Conservation (phyloP, 2,113 vertebrate species). For the Silurus asotus region DNA sequence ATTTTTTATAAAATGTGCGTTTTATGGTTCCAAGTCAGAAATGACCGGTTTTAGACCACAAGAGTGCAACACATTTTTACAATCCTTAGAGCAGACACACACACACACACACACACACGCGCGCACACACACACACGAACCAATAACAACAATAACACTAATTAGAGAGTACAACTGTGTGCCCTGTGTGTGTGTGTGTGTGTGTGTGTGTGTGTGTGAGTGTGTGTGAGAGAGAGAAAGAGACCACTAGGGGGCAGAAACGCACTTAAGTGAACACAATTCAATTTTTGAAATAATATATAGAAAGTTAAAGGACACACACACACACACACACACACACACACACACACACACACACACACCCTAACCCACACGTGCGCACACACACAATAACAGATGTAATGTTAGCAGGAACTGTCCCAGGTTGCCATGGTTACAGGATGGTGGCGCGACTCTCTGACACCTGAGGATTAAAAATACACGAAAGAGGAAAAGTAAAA, state of each 20-base stretch:
- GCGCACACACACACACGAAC: too few species aligned
- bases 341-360: background rate
- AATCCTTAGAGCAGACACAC: too few species aligned
- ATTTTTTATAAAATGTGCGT: too few species aligned
- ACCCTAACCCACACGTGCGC: background rate
- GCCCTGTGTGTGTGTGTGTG: background rate
- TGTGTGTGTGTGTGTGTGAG: background rate
- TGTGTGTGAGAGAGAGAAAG: too few species aligned
- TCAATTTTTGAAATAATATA: background rate
- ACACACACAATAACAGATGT: conserved; percentile 60
- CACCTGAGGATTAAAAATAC: background rate
- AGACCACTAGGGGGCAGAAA: conserved; percentile 38
- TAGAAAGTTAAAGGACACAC: background rate
- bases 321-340: background rate
- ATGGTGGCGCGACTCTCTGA: conserved; percentile 29
- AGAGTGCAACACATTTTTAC: too few species aligned
- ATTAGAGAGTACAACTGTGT: too few species aligned
- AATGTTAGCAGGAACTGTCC: conserved; percentile 67
- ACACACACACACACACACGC: too few species aligned
- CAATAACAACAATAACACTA: too few species aligned
- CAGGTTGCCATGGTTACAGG: conserved; percentile 72
- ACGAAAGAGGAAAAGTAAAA: background rate
- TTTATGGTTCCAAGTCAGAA: too few species aligned
- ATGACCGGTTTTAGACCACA: too few species aligned
- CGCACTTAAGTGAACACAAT: background rate